Evolutionary conservation across 2,113 vertebrate genomes (phyloP).

Genomic region (Marmota flaviventris): DNA sequence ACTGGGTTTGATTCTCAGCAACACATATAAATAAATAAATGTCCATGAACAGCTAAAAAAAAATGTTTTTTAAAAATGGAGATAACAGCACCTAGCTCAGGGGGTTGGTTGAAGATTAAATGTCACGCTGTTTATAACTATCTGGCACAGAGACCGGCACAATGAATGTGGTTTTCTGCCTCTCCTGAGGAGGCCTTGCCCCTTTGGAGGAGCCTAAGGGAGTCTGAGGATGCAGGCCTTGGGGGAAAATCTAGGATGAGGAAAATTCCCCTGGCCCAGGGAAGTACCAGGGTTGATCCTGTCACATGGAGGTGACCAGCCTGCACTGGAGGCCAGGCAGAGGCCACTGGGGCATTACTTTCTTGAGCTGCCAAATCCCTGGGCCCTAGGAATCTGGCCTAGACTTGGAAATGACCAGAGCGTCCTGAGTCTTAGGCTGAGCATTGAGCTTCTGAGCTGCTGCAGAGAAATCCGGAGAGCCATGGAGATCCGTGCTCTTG

Average conservation of each 20-base stretch:
- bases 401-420: not conserved
- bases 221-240: not conserved
- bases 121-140: not conserved
- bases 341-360: not conserved
- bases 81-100: rapidly evolving
- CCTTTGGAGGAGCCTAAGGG: not conserved
- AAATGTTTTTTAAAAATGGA: not conserved
- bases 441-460: not conserved
- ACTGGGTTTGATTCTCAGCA: too few species aligned
- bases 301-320: not conserved
- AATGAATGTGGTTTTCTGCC: not conserved
- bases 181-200: not conserved
- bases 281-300: not conserved
- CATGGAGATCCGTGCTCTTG: too few species aligned
- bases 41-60: too few species aligned
- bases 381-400: not conserved
- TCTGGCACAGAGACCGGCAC: not conserved
- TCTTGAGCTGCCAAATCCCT: not conserved
- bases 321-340: not conserved
- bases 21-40: too few species aligned
- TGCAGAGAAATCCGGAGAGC: not conserved
- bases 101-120: not conserved
- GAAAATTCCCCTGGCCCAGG: not conserved
- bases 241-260: not conserved
- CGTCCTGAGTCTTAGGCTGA: not conserved